Conservation (phyloP, 2,797 vertebrate genomes). For the Ptychadena robeensis region DNA sequence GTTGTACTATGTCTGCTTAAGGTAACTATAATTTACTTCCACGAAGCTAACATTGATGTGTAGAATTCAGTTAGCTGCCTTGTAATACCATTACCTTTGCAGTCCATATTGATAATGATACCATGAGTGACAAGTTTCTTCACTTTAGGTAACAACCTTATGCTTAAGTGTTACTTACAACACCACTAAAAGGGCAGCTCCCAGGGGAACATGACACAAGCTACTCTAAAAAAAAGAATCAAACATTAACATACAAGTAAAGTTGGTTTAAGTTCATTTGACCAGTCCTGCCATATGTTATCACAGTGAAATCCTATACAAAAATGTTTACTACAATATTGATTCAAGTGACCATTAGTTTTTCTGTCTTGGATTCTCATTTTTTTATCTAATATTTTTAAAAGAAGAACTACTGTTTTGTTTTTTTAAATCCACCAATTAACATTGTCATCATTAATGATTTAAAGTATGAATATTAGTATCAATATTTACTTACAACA, state of each 20-base stretch:
- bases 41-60: not conserved
- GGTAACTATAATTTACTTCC: not conserved
- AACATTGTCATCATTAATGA: no score
- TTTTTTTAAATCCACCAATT: no score
- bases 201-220: constrained; percentile 45
- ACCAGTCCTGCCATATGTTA: not conserved
- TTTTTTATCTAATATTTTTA: not conserved
- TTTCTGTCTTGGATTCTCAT: not conserved
- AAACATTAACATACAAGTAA: constrained; percentile 42
- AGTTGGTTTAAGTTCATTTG: constrained; percentile 27
- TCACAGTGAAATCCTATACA: not conserved
- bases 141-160: constrained; percentile 51
- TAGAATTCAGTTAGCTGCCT: constrained; percentile 35
- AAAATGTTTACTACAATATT: not conserved
- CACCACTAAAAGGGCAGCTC: constrained; percentile 45
- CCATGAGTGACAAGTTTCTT: constrained; percentile 42
- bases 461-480: no score
- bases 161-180: constrained; percentile 53
- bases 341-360: no score
- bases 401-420: no score
- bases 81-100: constrained; percentile 14
- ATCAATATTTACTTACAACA: no score
- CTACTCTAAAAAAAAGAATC: constrained; percentile 40
- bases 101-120: constrained; percentile 41
- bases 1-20: no score